These are phyloP conservation scores for Parauchenoglanis ngamensis DNA, from an alignment of 2,797 vertebrate genomes.

Conservation along the genomic window DNA sequence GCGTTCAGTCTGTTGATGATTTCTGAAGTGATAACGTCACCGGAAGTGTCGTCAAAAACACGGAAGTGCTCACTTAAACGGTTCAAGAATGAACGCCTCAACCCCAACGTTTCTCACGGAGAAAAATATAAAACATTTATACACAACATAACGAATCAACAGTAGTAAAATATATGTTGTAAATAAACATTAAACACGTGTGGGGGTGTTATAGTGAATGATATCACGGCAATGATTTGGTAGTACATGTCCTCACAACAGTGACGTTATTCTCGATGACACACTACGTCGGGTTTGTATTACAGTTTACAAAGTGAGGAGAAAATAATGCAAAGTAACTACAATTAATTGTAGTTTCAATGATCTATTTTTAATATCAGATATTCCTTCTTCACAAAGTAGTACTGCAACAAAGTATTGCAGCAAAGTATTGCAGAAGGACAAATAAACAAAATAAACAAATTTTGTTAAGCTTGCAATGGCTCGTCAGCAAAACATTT, in stretches of 20 bases:
- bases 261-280: no score
- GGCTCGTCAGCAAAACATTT: background rate
- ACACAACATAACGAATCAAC: background rate
- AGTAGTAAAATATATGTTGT: background rate
- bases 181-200: background rate
- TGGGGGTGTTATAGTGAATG: background rate
- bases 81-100: background rate
- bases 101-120: background rate
- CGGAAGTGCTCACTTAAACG: background rate
- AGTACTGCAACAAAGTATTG: background rate
- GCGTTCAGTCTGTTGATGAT: background rate
- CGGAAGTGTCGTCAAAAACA: constrained; percentile 1
- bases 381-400: background rate
- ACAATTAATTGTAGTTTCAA: background rate
- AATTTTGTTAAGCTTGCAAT: background rate
- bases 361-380: background rate
- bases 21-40: background rate
- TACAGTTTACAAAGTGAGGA: background rate
- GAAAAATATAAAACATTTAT: background rate
- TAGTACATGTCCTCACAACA: no score
- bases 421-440: background rate
- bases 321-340: background rate
- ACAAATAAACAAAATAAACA: background rate
- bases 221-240: background rate
- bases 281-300: background rate